Evolutionary conservation across 2,888 invertebrate genomes (phyloP).

Genomic region (Venusia cambrica): DNA sequence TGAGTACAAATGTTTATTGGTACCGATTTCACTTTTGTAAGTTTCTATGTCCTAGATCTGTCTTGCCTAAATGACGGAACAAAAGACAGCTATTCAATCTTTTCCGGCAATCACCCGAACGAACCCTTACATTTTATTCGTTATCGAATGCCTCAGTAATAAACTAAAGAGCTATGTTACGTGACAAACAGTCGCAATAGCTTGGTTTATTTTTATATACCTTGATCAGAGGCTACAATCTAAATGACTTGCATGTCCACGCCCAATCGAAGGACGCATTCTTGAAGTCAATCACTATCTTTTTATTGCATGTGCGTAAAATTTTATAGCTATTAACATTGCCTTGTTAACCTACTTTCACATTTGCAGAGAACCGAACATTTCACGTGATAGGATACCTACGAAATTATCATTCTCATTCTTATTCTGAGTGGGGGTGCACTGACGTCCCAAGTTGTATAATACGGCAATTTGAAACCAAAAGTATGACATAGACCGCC

Average conservation of each 20-base stretch:
- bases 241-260: conserved; percentile 21
- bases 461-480: conserved; percentile 25
- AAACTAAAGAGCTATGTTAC: conserved; percentile 7
- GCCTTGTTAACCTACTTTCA: conserved; percentile 32
- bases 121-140: too few species aligned
- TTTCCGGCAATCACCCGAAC: too few species aligned
- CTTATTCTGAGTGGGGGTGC: too few species aligned
- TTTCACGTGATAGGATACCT: conserved; percentile 18
- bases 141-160: conserved; percentile 1
- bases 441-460: too few species aligned
- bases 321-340: conserved; percentile 30
- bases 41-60: too few species aligned
- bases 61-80: too few species aligned
- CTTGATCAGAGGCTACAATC: conserved; percentile 10
- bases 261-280: conserved; percentile 25
- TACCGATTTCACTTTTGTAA: too few species aligned
- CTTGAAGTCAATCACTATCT: conserved; percentile 31
- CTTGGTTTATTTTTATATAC: conserved; percentile 12
- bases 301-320: conserved; percentile 32
- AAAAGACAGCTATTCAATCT: too few species aligned
- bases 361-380: conserved; percentile 26
- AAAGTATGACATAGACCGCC: conserved; percentile 30
- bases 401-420: too few species aligned
- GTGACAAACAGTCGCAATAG: conserved; percentile 15
- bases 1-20: too few species aligned